These are phyloP conservation scores for Drosophila tsacasi DNA, from an alignment of 1,140 invertebrate species.

Conservation along the genomic window DNA sequence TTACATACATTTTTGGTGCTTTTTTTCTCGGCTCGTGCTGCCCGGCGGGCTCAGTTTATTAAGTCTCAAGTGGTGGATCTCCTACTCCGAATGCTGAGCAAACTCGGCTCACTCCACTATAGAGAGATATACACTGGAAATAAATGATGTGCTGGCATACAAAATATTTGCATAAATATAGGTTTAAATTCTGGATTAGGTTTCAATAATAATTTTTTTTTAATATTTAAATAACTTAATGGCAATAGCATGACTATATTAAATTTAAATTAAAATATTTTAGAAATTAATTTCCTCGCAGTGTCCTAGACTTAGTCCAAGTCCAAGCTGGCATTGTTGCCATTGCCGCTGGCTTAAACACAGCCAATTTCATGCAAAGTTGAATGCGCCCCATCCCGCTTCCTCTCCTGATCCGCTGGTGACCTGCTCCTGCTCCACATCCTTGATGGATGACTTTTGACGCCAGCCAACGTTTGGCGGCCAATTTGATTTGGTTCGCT, in stretches of 20 bases:
- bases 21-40: conserved; percentile 34
- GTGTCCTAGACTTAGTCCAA: conserved; percentile 17
- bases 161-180: not conserved
- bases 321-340: conserved; percentile 23
- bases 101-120: conserved; percentile 10
- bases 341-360: conserved; percentile 49
- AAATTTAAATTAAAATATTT: no score
- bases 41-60: conserved; percentile 71
- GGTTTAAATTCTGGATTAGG: not conserved
- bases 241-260: no score
- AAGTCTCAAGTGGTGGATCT: conserved; percentile 72
- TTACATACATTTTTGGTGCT: conserved; percentile 65
- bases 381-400: conserved; percentile 54
- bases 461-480: conserved; percentile 66
- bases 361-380: conserved; percentile 81
- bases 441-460: conserved; percentile 81
- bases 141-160: not conserved
- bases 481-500: conserved; percentile 73
- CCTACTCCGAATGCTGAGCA: conserved; percentile 7
- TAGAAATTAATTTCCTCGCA: not conserved
- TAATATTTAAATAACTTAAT: not conserved
- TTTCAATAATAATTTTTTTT: no score
- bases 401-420: conserved; percentile 26
- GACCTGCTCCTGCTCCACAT: conserved; percentile 33
- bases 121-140: not conserved